Evolutionary conservation across 1,140 invertebrate genomes (phyloP).

Genomic region (Cataglyphis hispanica): DNA sequence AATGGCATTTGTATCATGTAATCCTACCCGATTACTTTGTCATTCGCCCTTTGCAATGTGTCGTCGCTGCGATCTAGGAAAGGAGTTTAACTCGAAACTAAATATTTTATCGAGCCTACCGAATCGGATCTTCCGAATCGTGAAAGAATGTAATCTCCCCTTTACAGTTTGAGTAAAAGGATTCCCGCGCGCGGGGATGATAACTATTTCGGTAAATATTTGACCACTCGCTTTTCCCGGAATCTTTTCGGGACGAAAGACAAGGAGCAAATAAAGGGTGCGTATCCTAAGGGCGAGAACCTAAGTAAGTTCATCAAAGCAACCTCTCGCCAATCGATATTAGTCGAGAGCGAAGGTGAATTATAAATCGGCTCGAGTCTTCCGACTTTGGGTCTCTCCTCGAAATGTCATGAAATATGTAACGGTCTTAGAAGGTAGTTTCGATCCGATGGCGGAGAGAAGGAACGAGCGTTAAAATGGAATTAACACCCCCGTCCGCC

Average conservation of each 20-base stretch:
- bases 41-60: conserved; percentile 30
- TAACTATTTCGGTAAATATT: conserved; percentile 52
- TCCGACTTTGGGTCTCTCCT: conserved; percentile 72
- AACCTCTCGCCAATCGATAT: conserved; percentile 78
- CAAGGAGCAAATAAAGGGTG: conserved; percentile 54
- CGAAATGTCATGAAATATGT: conserved; percentile 83
- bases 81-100: conserved; percentile 51
- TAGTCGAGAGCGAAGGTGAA: conserved; percentile 73
- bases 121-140: conserved; percentile 3
- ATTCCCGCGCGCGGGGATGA: background rate
- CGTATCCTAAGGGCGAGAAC: conserved; percentile 14
- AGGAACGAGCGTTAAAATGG: conserved; percentile 80
- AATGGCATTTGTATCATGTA: conserved; percentile 46
- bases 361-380: conserved; percentile 82
- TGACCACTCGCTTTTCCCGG: background rate
- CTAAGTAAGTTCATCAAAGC: conserved; percentile 70
- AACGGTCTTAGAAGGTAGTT: conserved; percentile 84
- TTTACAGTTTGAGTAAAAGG: background rate
- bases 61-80: background rate
- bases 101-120: conserved; percentile 14
- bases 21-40: conserved; percentile 66
- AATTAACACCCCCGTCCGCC: conserved; percentile 81
- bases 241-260: conserved; percentile 9
- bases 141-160: conserved; percentile 25
- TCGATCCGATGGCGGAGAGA: conserved; percentile 58